Evolutionary conservation across 2,797 vertebrate genomes (phyloP).

Genomic region (Clarias laeviceps): DNA sequence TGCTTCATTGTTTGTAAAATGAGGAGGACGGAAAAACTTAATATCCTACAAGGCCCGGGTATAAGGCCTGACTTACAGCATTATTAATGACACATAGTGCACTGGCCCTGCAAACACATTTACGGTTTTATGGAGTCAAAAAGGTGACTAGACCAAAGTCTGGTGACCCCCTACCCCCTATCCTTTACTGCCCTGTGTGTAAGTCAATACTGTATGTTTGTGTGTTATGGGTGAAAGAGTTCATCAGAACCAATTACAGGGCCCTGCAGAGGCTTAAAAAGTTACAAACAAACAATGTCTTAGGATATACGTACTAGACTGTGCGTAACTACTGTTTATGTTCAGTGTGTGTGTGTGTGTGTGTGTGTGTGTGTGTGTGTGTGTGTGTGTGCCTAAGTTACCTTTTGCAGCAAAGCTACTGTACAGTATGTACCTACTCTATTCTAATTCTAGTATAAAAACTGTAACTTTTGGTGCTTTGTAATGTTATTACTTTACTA

Average conservation of each 20-base stretch:
- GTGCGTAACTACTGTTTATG: conserved; percentile 28
- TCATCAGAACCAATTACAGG: conserved; percentile 58
- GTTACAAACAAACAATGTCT: conserved; percentile 14
- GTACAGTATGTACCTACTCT: neutral
- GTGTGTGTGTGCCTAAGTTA: neutral
- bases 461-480: neutral
- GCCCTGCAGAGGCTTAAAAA: conserved; percentile 28
- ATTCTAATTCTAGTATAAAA: neutral
- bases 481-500: neutral
- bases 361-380: neutral
- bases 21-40: neutral
- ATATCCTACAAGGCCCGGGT: neutral
- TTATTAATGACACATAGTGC: conserved; percentile 13
- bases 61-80: conserved; percentile 15
- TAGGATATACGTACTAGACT: conserved; percentile 26
- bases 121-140: conserved; percentile 28
- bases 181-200: neutral
- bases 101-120: neutral
- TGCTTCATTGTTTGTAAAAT: conserved; percentile 38
- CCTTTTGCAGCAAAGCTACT: neutral
- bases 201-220: conserved; percentile 47
- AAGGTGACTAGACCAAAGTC: neutral
- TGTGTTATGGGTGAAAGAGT: conserved; percentile 46
- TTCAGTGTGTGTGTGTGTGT: conserved; percentile 24
- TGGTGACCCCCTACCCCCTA: neutral